Conservation (phyloP, 2,888 invertebrate genomes). For the Melolontha melolontha region DNA sequence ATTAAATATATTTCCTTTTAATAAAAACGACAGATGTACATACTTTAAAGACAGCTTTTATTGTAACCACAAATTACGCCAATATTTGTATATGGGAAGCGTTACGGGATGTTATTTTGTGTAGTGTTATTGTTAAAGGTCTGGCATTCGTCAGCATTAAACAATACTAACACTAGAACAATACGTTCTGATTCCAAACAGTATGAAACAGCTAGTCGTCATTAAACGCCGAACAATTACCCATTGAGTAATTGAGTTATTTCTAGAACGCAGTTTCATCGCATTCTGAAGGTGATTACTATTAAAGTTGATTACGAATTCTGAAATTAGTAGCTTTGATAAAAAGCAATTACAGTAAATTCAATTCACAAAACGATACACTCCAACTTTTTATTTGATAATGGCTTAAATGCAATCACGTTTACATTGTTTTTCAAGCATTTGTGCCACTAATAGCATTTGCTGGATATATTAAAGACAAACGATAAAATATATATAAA, state of each 20-base stretch:
- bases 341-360: no score
- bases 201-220: conserved; percentile 20
- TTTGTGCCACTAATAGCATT: no score
- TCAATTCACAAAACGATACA: no score
- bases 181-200: conserved; percentile 25
- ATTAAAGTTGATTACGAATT: conserved; percentile 10
- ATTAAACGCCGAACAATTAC: conserved; percentile 34
- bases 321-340: no score
- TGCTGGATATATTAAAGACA: no score
- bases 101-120: conserved; percentile 32
- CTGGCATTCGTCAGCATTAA: conserved; percentile 34
- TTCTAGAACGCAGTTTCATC: conserved; percentile 10
- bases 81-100: conserved; percentile 30
- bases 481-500: no score
- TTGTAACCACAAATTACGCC: conserved; percentile 25
- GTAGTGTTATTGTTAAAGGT: conserved; percentile 35
- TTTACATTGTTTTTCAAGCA: no score
- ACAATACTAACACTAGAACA: conserved; percentile 28
- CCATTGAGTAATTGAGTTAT: conserved; percentile 26
- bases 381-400: no score
- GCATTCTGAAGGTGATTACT: conserved; percentile 18
- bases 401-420: no score
- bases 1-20: not conserved
- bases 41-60: conserved; percentile 22
- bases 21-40: conserved; percentile 7